phyloP scores from a whole-genome alignment of 2,888 invertebrate species.

The Rhorus exstirpatorius region DNA sequence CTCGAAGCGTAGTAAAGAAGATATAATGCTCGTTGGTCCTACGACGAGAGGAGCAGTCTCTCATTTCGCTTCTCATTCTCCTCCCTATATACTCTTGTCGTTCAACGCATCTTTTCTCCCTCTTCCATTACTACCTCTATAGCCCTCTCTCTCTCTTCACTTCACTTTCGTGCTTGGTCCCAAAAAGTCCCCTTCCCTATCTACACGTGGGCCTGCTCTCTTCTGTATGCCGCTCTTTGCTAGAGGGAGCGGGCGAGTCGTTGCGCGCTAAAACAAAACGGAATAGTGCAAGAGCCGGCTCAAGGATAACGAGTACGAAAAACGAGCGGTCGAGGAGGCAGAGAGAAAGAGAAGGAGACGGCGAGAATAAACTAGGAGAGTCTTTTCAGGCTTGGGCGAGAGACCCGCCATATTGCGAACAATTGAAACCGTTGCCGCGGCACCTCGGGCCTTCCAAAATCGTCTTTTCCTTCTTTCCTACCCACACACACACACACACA shows the following conservation, averaged over 20 bases:
- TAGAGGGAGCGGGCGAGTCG: constrained; percentile 73
- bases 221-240: constrained; percentile 56
- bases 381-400: constrained; percentile 73
- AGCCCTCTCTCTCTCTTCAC: background rate
- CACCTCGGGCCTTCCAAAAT: constrained; percentile 64
- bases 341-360: constrained; percentile 18
- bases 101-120: constrained; percentile 6
- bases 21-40: constrained; percentile 10
- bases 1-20: constrained; percentile 6
- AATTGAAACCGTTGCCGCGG: constrained; percentile 84
- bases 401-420: constrained; percentile 83
- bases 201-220: constrained; percentile 34
- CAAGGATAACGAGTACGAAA: constrained; percentile 85
- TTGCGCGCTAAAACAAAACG: constrained; percentile 83
- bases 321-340: constrained; percentile 40
- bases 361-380: constrained; percentile 51
- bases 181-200: constrained; percentile 30
- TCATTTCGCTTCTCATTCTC: constrained; percentile 16
- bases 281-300: constrained; percentile 82
- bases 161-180: background rate
- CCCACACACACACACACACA: constrained; percentile 69
- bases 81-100: constrained; percentile 14
- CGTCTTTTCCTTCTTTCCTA: constrained; percentile 69
- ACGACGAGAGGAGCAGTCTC: background rate
- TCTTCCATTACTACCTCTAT: background rate